Conservation (phyloP, 2,888 invertebrate species). For the Zygothrica quintamaculata region DNA sequence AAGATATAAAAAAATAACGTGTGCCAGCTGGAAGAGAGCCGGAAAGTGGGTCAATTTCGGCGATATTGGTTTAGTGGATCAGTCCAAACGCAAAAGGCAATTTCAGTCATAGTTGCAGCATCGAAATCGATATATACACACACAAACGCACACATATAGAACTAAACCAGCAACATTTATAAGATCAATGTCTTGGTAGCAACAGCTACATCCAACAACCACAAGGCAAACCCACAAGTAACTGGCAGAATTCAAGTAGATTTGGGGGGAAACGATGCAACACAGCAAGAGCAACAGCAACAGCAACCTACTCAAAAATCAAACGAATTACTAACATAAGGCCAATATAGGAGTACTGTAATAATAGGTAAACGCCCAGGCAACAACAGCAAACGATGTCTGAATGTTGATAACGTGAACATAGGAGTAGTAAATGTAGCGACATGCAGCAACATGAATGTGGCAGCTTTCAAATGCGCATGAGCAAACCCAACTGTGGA, state of each 20-base stretch:
- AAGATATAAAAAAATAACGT: no score
- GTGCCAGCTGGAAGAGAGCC: constrained; percentile 17
- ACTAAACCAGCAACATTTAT: constrained; percentile 45
- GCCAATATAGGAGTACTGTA: constrained; percentile 59
- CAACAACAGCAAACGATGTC: constrained; percentile 21
- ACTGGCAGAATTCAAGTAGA: no score
- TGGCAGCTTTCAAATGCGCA: constrained; percentile 30
- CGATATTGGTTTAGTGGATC: constrained; percentile 77
- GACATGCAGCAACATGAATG: constrained; percentile 34
- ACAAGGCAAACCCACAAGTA: constrained; percentile 33
- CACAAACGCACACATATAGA: constrained; percentile 17
- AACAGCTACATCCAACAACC: constrained; percentile 21
- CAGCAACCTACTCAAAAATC: constrained; percentile 57
- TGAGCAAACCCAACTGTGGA: constrained; percentile 57
- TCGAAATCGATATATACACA: constrained; percentile 22
- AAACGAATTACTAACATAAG: constrained; percentile 65
- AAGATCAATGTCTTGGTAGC: constrained; percentile 62
- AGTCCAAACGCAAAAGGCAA: constrained; percentile 59
- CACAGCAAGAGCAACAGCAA: no score
- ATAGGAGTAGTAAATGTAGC: constrained; percentile 29
- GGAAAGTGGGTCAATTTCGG: constrained; percentile 69
- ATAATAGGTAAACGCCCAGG: constrained; percentile 69
- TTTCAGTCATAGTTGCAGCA: constrained; percentile 44
- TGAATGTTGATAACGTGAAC: constrained; percentile 38
- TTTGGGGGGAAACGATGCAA: constrained; percentile 27